phyloP scores from a whole-genome alignment of 2,888 invertebrate species.

The Drosophila villosipedis region DNA sequence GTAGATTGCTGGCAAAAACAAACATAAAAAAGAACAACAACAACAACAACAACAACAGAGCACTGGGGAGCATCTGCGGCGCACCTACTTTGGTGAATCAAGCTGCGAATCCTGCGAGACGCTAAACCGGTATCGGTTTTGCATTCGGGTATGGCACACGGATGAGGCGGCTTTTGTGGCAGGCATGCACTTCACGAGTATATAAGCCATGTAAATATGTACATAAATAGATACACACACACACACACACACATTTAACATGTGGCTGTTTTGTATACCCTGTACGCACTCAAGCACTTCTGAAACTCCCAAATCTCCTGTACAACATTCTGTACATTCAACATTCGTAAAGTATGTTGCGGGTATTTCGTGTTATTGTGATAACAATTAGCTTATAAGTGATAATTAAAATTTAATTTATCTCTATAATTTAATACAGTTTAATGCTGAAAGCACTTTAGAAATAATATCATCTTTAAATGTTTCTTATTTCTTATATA shows the following conservation, averaged over 20 bases:
- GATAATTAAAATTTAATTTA: no score
- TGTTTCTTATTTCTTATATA: background rate
- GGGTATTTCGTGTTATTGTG: background rate
- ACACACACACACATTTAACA: background rate
- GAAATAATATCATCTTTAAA: background rate
- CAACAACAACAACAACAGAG: background rate
- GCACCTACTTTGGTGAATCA: background rate
- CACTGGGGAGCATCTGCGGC: background rate
- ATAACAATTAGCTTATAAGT: background rate
- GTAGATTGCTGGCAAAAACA: background rate
- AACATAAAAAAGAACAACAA: background rate
- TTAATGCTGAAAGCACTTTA: background rate
- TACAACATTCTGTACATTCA: background rate
- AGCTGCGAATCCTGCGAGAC: constrained; percentile 43
- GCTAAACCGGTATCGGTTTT: constrained; percentile 62
- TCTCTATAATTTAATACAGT: background rate
- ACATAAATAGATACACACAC: background rate
- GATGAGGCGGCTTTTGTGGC: background rate
- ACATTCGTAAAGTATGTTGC: background rate
- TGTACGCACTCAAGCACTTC: background rate
- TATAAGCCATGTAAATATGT: background rate
- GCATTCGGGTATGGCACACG: constrained; percentile 40
- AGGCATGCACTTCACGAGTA: background rate
- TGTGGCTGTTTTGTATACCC: background rate
- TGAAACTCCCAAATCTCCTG: background rate